Percentiles rank a stretch among this genome's conserved stretches.
Evolutionary conservation across 2,888 invertebrate genomes (phyloP).

Genomic region (Dynastes grantii): DNA sequence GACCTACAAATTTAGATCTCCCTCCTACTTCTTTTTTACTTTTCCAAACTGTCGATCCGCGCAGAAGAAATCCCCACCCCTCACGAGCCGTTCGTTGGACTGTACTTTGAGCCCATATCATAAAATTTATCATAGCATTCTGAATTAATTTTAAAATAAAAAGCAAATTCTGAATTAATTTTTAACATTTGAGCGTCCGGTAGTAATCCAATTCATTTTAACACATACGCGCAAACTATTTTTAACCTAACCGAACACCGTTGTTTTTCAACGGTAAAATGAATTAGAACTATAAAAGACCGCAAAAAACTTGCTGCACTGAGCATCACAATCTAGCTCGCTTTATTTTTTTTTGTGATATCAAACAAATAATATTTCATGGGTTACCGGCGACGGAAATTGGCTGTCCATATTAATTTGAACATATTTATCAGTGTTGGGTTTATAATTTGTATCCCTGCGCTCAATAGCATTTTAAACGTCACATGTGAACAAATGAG

Average conservation of each 20-base stretch:
- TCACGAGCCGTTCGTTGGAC: too few relatives aligned
- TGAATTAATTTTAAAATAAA: too few relatives aligned
- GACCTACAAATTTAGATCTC: too few relatives aligned
- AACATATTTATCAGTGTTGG: conserved; percentile 48
- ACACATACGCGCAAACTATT: background rate
- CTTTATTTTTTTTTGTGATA: conserved; percentile 10
- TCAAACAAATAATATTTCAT: conserved; percentile 43
- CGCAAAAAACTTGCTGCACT: background rate
- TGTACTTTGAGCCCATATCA: too few relatives aligned
- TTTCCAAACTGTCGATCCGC: too few relatives aligned
- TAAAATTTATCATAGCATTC: too few relatives aligned
- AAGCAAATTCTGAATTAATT: too few relatives aligned
- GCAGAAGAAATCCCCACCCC: too few relatives aligned
- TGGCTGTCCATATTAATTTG: conserved; percentile 46
- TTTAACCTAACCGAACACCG: background rate
- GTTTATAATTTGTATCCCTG: conserved; percentile 43
- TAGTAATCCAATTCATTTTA: background rate
- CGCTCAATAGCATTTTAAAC: conserved; percentile 11
- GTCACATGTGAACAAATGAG: conserved; percentile 29
- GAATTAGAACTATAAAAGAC: background rate
- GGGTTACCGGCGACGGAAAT: conserved; percentile 42
- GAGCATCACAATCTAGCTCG: background rate
- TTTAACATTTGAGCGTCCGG: too few relatives aligned
- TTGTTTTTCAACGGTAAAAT: background rate
- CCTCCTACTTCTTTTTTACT: too few relatives aligned